Evolutionary conservation across 2,797 vertebrate species (phyloP).

Genomic region (Percopsis omiscomaycus): DNA sequence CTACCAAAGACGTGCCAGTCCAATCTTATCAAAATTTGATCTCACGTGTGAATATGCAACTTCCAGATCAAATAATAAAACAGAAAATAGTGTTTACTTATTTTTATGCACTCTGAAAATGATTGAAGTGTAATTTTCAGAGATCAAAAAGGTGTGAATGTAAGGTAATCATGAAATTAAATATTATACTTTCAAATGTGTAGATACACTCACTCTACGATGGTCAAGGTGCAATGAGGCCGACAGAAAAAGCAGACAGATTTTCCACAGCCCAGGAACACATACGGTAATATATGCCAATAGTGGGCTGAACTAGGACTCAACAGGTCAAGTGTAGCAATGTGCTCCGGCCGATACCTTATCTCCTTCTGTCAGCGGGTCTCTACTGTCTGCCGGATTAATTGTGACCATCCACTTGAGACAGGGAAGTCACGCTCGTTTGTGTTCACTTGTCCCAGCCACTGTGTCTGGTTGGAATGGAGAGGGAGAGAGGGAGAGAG

Average conservation of each 20-base stretch:
- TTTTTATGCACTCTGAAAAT: no score
- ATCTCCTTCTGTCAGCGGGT: constrained; percentile 69
- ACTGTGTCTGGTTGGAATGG: constrained; percentile 23
- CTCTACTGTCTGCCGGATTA: constrained; percentile 65
- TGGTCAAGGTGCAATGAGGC: constrained; percentile 1
- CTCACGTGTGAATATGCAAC: no score
- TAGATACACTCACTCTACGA: constrained; percentile 7
- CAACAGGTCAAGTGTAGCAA: constrained; percentile 54
- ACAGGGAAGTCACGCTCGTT: constrained; percentile 56
- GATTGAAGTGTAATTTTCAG: no score
- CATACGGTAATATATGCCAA: constrained; percentile 41
- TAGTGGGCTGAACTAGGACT: constrained; percentile 40
- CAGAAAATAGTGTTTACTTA: no score
- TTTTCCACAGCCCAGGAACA: constrained; percentile 10
- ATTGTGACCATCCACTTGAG: constrained; percentile 67
- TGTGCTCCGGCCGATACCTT: constrained; percentile 59
- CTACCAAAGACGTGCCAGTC: no score
- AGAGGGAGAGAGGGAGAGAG: neutral
- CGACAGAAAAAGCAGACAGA: constrained; percentile 11
- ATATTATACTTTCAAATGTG: neutral
- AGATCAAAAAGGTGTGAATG: no score
- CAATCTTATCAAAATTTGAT: no score
- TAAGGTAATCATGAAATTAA: no score
- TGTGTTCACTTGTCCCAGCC: constrained; percentile 42
- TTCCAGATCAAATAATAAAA: no score